These are phyloP conservation scores for Drosophila pseudotalamancana DNA, from an alignment of 2,888 invertebrate genomes.

Conservation along the genomic window DNA sequence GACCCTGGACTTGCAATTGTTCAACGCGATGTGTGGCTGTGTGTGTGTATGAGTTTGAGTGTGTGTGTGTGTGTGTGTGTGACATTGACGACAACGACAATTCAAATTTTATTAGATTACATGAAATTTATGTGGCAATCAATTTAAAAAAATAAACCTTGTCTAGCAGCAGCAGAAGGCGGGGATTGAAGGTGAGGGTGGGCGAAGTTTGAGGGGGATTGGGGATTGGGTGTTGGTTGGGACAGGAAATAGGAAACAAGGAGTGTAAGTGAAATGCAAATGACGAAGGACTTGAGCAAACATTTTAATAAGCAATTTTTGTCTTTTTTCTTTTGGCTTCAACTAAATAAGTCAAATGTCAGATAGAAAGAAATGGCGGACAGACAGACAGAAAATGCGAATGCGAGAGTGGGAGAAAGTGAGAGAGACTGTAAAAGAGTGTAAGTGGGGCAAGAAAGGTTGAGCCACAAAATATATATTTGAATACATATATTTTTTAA, in stretches of 20 bases:
- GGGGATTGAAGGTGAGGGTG: neutral
- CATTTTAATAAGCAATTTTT: conserved; percentile 68
- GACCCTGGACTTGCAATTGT: conserved; percentile 47
- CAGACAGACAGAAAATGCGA: neutral
- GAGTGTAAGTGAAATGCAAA: conserved; percentile 62
- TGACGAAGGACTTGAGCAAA: conserved; percentile 50
- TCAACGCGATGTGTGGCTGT: neutral
- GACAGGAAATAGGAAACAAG: neutral
- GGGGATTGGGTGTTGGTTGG: too few species aligned
- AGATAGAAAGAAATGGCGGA: neutral
- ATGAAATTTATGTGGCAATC: conserved; percentile 79
- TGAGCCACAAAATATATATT: conserved; percentile 20
- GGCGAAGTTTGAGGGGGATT: too few species aligned
- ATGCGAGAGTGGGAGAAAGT: neutral
- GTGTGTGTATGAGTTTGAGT: neutral
- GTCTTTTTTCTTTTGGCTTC: conserved; percentile 13
- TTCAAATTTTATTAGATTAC: conserved; percentile 80
- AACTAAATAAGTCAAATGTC: conserved; percentile 75
- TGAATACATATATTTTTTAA: conserved; percentile 59
- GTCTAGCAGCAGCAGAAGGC: conserved; percentile 28
- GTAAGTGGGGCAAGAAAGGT: too few species aligned
- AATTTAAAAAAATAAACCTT: conserved; percentile 56
- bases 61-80: conserved; percentile 21
- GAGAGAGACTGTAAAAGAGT: too few species aligned
- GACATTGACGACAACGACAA: conserved; percentile 63